phyloP scores from a whole-genome alignment of 2,797 vertebrate species.

The Microctenopoma lineatum region DNA sequence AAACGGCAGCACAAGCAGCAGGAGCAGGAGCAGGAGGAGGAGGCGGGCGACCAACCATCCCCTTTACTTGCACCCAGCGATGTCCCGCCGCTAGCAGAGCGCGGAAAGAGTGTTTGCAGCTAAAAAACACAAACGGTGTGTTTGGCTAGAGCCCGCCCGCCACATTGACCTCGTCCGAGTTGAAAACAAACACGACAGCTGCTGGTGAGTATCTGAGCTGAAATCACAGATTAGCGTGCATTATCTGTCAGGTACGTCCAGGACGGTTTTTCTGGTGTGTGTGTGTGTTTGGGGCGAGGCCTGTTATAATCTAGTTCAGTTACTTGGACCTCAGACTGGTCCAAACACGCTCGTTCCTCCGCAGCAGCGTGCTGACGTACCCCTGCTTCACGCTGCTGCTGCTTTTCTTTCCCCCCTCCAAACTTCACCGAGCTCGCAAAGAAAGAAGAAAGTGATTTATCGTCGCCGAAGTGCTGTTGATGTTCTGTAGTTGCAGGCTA shows the following conservation, averaged over 20 bases:
- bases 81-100: neutral
- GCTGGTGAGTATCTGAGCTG: constrained; percentile 51
- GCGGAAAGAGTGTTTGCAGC: too few species aligned
- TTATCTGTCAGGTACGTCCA: accelerated
- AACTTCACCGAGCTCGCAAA: constrained; percentile 21
- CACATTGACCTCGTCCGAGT: constrained; percentile 16
- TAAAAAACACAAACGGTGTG: neutral
- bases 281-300: too few species aligned
- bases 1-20: constrained; percentile 21
- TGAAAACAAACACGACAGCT: constrained; percentile 7
- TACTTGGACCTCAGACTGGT: neutral
- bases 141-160: neutral
- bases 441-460: too few species aligned
- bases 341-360: neutral
- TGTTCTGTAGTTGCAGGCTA: accelerated
- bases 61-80: neutral
- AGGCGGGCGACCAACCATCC: neutral
- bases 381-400: neutral
- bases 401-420: neutral
- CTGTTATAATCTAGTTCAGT: neutral
- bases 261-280: neutral
- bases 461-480: too few species aligned
- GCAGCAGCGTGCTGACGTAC: too few species aligned
- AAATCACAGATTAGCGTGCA: neutral
- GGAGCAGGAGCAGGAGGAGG: neutral